phyloP scores from a whole-genome alignment of 2,888 invertebrate genomes.

The Macrostomum cliftonense region DNA sequence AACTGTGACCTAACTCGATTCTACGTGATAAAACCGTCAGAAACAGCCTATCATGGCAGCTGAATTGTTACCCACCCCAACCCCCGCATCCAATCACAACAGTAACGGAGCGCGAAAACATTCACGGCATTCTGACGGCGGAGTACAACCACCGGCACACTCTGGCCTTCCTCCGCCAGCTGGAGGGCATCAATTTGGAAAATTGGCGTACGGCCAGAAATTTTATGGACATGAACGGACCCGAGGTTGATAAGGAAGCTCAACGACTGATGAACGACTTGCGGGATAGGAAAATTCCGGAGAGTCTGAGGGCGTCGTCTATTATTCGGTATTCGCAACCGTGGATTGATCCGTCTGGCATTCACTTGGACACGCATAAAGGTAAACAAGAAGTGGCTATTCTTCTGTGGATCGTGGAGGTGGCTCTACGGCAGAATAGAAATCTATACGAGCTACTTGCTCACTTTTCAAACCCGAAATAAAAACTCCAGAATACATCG shows the following conservation, averaged over 20 bases:
- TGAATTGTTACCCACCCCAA: too few relatives aligned
- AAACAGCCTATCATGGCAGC: too few relatives aligned
- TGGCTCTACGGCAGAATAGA: too few relatives aligned
- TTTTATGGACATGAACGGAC: conserved; percentile 66
- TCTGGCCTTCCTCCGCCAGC: conserved; percentile 71
- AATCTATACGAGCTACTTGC: too few relatives aligned
- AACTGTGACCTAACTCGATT: too few relatives aligned
- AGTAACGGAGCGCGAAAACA: conserved; percentile 94
- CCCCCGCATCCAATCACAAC: conserved; percentile 9
- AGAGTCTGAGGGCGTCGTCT: conserved; percentile 18
- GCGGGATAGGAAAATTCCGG: conserved; percentile 67
- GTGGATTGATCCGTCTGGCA: conserved; percentile 4
- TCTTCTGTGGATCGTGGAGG: conserved; percentile 58
- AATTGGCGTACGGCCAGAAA: conserved; percentile 46
- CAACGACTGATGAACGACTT: conserved; percentile 66
- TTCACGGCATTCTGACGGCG: conserved; percentile 76
- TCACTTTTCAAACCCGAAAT: too few relatives aligned
- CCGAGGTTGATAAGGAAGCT: conserved; percentile 78
- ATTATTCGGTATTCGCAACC: conserved; percentile 4
- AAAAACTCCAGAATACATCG: conserved; percentile 69
- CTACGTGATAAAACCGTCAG: too few relatives aligned
- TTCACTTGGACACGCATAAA: conserved; percentile 3
- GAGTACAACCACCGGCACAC: conserved; percentile 86
- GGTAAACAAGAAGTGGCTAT: neutral
- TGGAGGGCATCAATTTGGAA: conserved; percentile 87